These are phyloP conservation scores for Laothoe populi DNA, from an alignment of 2,888 invertebrate genomes.

Conservation along the genomic window DNA sequence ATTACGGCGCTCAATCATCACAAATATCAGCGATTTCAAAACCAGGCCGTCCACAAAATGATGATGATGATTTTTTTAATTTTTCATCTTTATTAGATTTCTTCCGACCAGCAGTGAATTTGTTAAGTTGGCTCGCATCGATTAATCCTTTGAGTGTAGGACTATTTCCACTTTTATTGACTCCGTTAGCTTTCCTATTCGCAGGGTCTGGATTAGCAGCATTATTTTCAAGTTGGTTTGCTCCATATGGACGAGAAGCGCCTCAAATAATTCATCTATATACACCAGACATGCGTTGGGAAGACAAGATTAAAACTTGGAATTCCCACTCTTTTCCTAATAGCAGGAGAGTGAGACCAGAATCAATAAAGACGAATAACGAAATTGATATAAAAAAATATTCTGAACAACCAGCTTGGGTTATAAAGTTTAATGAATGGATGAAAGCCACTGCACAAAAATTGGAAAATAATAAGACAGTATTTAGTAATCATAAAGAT, in stretches of 20 bases:
- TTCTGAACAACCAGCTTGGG: constrained; percentile 47
- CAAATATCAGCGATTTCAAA: constrained; percentile 56
- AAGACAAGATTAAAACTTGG: constrained; percentile 84
- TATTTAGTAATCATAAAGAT: constrained; percentile 51
- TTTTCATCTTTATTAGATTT: constrained; percentile 73
- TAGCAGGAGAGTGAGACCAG: constrained; percentile 52
- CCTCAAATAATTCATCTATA: constrained; percentile 68
- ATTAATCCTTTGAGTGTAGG: constrained; percentile 86
- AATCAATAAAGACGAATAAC: constrained; percentile 46
- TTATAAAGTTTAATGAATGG: constrained; percentile 59
- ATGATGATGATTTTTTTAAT: constrained; percentile 79
- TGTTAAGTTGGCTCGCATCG: constrained; percentile 81
- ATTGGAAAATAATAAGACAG: constrained; percentile 44
- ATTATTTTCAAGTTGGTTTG: constrained; percentile 87
- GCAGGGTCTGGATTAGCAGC: constrained; percentile 86
- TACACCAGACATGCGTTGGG: constrained; percentile 85
- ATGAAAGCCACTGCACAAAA: constrained; percentile 52
- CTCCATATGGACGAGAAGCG: constrained; percentile 78
- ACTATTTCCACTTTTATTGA: constrained; percentile 84
- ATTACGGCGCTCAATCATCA: constrained; percentile 56
- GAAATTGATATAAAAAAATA: constrained; percentile 39
- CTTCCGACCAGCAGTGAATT: constrained; percentile 78
- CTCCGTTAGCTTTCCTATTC: constrained; percentile 87
- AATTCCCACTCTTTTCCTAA: constrained; percentile 68
- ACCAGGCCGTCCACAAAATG: constrained; percentile 59